These are phyloP conservation scores for Diprion similis DNA, from an alignment of 1,140 invertebrate genomes.

Conservation along the genomic window DNA sequence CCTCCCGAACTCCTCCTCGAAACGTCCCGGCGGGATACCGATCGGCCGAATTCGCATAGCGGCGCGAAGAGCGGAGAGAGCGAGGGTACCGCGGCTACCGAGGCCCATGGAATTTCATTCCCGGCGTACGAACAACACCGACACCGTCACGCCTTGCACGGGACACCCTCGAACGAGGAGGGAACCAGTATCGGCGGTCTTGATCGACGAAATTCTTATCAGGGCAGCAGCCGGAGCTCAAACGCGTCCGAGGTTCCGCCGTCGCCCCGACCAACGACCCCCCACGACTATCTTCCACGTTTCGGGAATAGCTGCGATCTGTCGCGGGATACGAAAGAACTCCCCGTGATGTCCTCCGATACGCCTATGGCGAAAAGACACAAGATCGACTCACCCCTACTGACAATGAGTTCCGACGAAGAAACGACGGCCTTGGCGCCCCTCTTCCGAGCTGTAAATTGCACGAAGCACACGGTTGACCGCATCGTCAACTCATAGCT, in stretches of 20 bases:
- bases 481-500: slow-evolving; percentile 56
- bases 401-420: background rate
- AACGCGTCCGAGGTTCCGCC: background rate
- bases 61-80: no score
- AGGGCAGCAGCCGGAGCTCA: background rate
- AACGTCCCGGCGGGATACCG: no score
- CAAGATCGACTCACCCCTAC: slow-evolving; percentile 9
- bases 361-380: slow-evolving; percentile 13
- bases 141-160: background rate
- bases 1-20: no score
- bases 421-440: background rate
- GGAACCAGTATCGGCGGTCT: background rate
- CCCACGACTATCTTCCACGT: slow-evolving; percentile 10
- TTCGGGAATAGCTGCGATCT: slow-evolving; percentile 32
- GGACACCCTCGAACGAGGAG: background rate
- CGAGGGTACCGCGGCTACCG: background rate
- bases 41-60: no score
- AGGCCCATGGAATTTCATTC: background rate
- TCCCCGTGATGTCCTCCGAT: background rate
- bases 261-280: slow-evolving; percentile 6
- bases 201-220: background rate
- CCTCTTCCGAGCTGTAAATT: slow-evolving; percentile 31
- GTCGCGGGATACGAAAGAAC: slow-evolving; percentile 39
- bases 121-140: background rate
- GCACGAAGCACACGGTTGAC: slow-evolving; percentile 57